Base-by-base conservation (phyloP, 1,140 invertebrate genomes). In the Chlorops oryzae region DNA sequence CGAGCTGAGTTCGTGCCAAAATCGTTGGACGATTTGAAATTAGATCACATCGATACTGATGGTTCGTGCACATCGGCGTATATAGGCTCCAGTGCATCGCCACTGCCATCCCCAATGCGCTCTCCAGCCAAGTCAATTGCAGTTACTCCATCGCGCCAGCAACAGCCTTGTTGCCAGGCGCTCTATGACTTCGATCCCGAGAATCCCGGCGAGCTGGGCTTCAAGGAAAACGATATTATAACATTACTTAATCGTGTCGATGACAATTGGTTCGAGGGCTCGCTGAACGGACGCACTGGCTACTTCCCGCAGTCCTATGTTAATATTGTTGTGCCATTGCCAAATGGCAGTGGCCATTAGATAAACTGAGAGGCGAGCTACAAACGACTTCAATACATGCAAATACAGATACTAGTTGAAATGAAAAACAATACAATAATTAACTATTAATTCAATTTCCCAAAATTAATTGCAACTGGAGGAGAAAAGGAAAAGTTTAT, bases 181-280 rank as follows among this genome's bases (percentile, higher is more conserved):
- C 76, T 98, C n/a, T 98, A 98, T 73, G 95, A 98, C 75, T 98
- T 98, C 74, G 91, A 96, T 37, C 85, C 96, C 2, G 94, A 98
- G 77, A 98, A 96, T 77, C 89, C 90, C 52, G 92, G 92, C 37
- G 96, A 98, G 79, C 80, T 98, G 61, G 84, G 86, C 69, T 87
- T 96, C 76, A 84, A 92, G 81, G 95, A 98, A 77, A 94, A 96
- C 58, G 93, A 98, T 68, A 87, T 86, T 34, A 96, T 98, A 63
- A 88, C 82, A 39, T 78, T 98, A 55, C 81, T 90, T 47, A 88
- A 85, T 74, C 90, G 91, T 70, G 89, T 98, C 59, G 95, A 98
- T 67, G 95, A 98, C n/a, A 98, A 96, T 73, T 95, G 92, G 92
- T 95, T 79, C 68, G 91, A 96, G 74, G 92, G 92, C 57, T 85